A percentile compares a stretch with the other conserved stretches of the same genome.
Conservation (phyloP, 23 tunicate species). For the Diplosoma virens region DNA sequence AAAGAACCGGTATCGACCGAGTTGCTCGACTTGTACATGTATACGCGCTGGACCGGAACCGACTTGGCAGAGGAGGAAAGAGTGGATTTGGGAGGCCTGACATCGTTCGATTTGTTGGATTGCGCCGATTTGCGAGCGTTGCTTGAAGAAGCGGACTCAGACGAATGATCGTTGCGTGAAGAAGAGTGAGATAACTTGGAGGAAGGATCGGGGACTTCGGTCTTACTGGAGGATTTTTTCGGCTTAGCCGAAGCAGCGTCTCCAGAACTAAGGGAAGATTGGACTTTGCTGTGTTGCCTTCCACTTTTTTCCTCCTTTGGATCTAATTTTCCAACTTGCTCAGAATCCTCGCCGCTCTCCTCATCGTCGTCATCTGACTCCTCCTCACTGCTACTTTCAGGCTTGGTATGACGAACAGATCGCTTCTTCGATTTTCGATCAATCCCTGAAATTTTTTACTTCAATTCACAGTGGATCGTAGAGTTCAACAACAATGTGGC, state of each 20-base stretch:
- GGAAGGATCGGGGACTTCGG: neutral
- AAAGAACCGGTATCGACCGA: neutral
- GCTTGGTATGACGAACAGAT: neutral
- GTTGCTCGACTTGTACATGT: slow-evolving; percentile 65
- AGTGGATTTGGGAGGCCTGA: neutral
- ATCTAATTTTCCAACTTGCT: slow-evolving; percentile 17
- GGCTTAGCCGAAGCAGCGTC: slow-evolving; percentile 3
- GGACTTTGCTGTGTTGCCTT: neutral
- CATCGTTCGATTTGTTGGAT: neutral
- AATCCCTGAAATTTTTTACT: neutral
- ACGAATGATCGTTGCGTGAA: neutral
- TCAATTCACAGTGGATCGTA: neutral
- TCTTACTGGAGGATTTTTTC: neutral
- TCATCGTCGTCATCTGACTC: slow-evolving; percentile 7
- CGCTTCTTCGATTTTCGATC: slow-evolving; percentile 2
- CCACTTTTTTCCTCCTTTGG: neutral
- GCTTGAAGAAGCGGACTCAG: neutral
- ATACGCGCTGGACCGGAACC: slow-evolving; percentile 48
- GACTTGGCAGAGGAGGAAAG: neutral
- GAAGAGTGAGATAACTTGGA: neutral
- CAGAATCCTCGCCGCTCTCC: neutral
- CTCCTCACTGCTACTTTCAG: slow-evolving; percentile 23
- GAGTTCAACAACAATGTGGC: neutral
- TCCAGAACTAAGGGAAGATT: slow-evolving; percentile 19
- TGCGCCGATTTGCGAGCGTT: slow-evolving; percentile 8